Conservation (phyloP, 2,888 invertebrate species). For the Lycocerus yunnanus region DNA sequence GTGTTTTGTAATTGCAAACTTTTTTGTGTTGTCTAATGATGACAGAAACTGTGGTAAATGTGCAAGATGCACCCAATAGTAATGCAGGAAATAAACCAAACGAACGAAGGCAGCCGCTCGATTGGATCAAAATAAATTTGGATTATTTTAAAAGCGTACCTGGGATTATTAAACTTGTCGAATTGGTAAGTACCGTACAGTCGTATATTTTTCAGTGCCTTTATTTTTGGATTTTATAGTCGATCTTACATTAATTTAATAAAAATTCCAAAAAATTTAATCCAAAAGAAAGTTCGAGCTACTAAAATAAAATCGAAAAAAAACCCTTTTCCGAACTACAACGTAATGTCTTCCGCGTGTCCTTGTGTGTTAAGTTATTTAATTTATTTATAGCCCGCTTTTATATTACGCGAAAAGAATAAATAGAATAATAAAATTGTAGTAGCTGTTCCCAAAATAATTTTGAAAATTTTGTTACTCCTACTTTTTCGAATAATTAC, state of each 20-base stretch:
- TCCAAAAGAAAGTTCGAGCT: neutral
- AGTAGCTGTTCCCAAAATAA: neutral
- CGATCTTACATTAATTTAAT: neutral
- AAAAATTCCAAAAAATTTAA: neutral
- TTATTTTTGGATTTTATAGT: neutral
- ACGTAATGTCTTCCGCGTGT: neutral
- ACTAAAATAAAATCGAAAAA: neutral
- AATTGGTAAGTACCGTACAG: constrained; percentile 71
- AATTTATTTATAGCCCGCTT: neutral
- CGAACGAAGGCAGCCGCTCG: constrained; percentile 56
- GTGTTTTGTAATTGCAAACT: constrained; percentile 1
- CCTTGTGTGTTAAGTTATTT: neutral
- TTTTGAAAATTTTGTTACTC: neutral
- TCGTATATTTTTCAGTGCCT: neutral
- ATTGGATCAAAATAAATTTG: constrained; percentile 76
- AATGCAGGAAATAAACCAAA: constrained; percentile 51
- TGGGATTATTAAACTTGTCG: constrained; percentile 78
- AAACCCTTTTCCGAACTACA: neutral
- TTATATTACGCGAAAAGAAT: neutral
- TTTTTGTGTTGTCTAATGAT: constrained; percentile 61
- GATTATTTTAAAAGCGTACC: constrained; percentile 82
- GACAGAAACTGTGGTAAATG: constrained; percentile 83
- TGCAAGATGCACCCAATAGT: constrained; percentile 68
- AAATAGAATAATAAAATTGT: neutral
- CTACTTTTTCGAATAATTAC: no score